Evolutionary conservation across 2,113 vertebrate species (phyloP).

Genomic region (Oceanites oceanicus): DNA sequence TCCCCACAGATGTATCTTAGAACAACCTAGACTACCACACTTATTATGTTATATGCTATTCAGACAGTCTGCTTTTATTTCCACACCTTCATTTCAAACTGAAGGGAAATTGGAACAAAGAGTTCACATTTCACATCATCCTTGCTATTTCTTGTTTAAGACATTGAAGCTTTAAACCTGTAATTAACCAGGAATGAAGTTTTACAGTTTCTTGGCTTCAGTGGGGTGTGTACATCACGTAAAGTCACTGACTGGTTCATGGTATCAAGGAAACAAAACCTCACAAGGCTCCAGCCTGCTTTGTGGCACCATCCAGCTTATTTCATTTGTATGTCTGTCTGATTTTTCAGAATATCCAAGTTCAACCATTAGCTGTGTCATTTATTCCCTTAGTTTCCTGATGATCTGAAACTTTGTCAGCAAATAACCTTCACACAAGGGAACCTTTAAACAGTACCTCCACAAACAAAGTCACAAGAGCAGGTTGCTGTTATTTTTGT

Average conservation of each 20-base stretch:
- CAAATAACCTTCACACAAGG: background rate
- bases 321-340: background rate
- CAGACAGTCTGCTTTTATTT: background rate
- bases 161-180: background rate
- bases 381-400: background rate
- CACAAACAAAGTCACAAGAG: background rate
- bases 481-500: background rate
- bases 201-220: background rate
- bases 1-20: background rate
- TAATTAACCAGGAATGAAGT: background rate
- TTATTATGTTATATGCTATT: background rate
- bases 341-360: background rate
- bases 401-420: background rate
- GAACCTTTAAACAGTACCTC: background rate
- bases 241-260: background rate
- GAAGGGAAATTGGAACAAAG: background rate
- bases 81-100: background rate
- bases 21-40: background rate
- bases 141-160: background rate
- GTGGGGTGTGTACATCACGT: background rate
- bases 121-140: accelerated
- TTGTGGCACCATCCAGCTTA: background rate
- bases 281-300: background rate
- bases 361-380: background rate
- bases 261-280: background rate